Percentiles rank a stretch among this genome's conserved stretches.
These are phyloP conservation scores for Drosophila grimshawi DNA, from an alignment of 1,140 invertebrate genomes.

Conservation along the genomic window DNA sequence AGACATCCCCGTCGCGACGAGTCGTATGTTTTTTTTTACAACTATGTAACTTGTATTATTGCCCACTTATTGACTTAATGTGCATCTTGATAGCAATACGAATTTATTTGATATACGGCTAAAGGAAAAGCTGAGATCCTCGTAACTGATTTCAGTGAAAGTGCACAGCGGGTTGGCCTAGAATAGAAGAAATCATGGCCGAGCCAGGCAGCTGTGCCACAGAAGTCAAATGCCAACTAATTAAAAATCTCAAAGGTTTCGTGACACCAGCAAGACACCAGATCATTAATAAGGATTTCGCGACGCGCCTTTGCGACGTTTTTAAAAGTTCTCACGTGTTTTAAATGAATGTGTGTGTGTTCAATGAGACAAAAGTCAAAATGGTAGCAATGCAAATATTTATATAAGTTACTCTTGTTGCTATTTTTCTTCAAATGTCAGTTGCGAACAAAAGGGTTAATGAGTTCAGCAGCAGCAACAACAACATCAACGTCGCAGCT, in stretches of 20 bases:
- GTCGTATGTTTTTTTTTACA: constrained; percentile 20
- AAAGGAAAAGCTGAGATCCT: constrained; percentile 23
- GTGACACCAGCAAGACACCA: constrained; percentile 40
- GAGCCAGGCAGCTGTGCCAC: constrained; percentile 44
- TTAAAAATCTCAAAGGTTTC: constrained; percentile 65
- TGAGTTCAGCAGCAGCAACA: constrained; percentile 65
- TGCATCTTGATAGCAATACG: constrained; percentile 65
- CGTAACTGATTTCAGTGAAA: constrained; percentile 17
- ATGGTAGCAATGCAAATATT: constrained; percentile 77
- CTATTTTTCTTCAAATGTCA: constrained; percentile 56
- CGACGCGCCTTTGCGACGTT: constrained; percentile 28
- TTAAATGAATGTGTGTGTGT: constrained; percentile 28
- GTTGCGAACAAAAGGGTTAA: constrained; percentile 80
- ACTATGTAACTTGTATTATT: constrained; percentile 55
- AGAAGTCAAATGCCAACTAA: constrained; percentile 60
- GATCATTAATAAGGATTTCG: constrained; percentile 82
- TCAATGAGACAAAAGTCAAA: constrained; percentile 44
- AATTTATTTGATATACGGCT: constrained; percentile 65
- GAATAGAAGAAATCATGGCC: background rate
- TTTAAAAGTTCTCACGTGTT: constrained; percentile 51
- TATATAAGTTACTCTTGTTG: constrained; percentile 74
- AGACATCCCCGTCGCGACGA: constrained; percentile 16
- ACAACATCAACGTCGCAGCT: constrained; percentile 44
- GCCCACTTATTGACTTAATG: constrained; percentile 78
- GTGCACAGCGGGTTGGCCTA: constrained; percentile 43